Conservation (phyloP, 2,888 invertebrate species). For the Cloeon dipterum region DNA sequence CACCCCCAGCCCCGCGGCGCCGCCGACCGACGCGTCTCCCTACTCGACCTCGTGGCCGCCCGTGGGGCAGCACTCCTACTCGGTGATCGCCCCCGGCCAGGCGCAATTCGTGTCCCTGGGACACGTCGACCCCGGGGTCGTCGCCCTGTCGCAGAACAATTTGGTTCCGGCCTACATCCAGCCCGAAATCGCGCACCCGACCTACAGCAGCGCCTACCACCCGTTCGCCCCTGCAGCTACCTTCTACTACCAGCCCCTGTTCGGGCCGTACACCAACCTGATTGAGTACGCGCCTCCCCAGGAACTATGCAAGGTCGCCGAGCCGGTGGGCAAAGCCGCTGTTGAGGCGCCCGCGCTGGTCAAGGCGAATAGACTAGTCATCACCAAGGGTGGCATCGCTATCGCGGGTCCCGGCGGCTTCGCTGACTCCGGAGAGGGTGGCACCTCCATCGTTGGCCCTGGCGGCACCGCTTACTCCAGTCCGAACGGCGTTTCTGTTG, state of each 20-base stretch:
- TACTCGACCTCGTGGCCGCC: background rate
- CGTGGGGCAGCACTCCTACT: background rate
- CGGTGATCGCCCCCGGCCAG: background rate
- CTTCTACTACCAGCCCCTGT: conserved; percentile 31
- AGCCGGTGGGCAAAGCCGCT: background rate
- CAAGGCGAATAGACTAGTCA: conserved; percentile 22
- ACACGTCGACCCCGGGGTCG: background rate
- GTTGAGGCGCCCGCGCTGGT: conserved; percentile 7
- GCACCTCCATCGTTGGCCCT: conserved; percentile 58
- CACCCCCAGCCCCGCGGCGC: background rate
- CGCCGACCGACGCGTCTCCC: background rate
- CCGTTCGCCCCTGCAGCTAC: conserved; percentile 21
- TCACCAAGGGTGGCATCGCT: conserved; percentile 51
- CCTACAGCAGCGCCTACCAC: background rate
- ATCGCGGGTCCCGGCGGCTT: conserved; percentile 65
- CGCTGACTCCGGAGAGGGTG: conserved; percentile 55
- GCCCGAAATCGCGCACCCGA: background rate
- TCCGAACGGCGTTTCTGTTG: conserved; percentile 50
- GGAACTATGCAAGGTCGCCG: conserved; percentile 20
- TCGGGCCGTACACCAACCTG: conserved; percentile 18
- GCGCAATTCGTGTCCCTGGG: background rate
- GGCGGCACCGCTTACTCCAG: conserved; percentile 53
- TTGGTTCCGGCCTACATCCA: background rate
- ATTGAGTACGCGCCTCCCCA: conserved; percentile 32
- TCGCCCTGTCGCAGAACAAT: background rate